Evolutionary conservation across 2,888 invertebrate genomes (phyloP), one percentile per base, ranked within the genome.

Genomic region (Hofmannophila pseudospretella): DNA sequence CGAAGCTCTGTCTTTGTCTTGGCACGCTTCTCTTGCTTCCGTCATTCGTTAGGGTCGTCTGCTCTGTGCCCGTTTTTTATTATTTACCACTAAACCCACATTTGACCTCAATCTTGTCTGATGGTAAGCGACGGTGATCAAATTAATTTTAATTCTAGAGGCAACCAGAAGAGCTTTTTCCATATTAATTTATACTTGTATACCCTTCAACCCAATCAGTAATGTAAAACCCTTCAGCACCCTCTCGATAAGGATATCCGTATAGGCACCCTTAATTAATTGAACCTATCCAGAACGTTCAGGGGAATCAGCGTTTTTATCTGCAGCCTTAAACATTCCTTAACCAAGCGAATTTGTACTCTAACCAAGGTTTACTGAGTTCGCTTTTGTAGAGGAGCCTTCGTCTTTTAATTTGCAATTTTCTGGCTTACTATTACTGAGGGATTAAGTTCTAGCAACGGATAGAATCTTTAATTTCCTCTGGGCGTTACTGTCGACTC

Each of bases 381-480:
- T 33, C 39, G 39, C 30, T 51, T 33, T 65, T n/a, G 39, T 13
- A 22, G 13, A 7, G 1, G 23, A 2, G 2, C n/a, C 4, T 5
- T 11, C 9, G 51, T 38, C 57, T 64, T 77, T 81, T 82, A 82
- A 85, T 84, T 82, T 82, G 78, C 82, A 81, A 84, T 82, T 79
- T 80, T 77, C 80, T 66, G 70, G 69, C 70, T 73, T 75, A 81
- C 73, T 77, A 74, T 78, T 77, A 72, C 71, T 16, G 60, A 49
- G 68, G 71, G 77, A 82, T 84, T 82, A 80, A 81, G 78, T 71
- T 67, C 72, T 75, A 71, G 72, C 66, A 50, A 54, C 66, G 78
- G 78, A 79, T 76, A 80, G 80, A 84, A 84, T 84, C 81, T 85
- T 81, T 82, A 82, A 84, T 85, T 84, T 84, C 82, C 82, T 81